Conservation (phyloP, 2,888 invertebrate species). For the Sericinus montela region DNA sequence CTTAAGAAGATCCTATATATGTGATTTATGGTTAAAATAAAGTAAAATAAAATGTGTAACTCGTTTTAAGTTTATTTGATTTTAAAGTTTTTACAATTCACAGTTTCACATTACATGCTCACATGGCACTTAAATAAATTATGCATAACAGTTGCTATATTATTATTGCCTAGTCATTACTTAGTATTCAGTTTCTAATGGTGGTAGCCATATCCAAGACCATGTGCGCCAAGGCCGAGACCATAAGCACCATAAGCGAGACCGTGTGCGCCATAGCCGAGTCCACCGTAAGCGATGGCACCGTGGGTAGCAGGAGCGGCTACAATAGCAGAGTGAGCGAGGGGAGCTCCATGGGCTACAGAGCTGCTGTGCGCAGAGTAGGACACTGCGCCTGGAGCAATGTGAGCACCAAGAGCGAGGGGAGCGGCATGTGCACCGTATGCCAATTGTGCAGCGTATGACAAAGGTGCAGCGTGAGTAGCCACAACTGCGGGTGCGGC, state of each 20-base stretch:
- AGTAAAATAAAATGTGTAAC: slow-evolving; percentile 3
- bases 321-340: slow-evolving; percentile 38
- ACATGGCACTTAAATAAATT: slow-evolving; percentile 14
- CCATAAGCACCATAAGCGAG: slow-evolving; percentile 25
- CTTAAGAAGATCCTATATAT: too few species aligned
- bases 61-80: slow-evolving; percentile 16
- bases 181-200: slow-evolving; percentile 9
- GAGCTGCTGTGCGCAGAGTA: not conserved
- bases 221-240: slow-evolving; percentile 23
- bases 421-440: slow-evolving; percentile 35
- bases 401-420: slow-evolving; percentile 21
- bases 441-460: slow-evolving; percentile 27
- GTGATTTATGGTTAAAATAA: too few species aligned
- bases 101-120: slow-evolving; percentile 17
- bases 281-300: slow-evolving; percentile 20
- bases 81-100: slow-evolving; percentile 12
- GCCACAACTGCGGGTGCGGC: not conserved
- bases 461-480: slow-evolving; percentile 24
- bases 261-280: slow-evolving; percentile 21
- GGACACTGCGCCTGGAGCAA: not conserved
- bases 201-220: slow-evolving; percentile 19
- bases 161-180: slow-evolving; percentile 17
- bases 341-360: slow-evolving; percentile 6
- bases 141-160: not conserved
- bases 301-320: slow-evolving; percentile 33